Conservation (phyloP, 2,888 invertebrate genomes). For the Limenitis arthemis region DNA sequence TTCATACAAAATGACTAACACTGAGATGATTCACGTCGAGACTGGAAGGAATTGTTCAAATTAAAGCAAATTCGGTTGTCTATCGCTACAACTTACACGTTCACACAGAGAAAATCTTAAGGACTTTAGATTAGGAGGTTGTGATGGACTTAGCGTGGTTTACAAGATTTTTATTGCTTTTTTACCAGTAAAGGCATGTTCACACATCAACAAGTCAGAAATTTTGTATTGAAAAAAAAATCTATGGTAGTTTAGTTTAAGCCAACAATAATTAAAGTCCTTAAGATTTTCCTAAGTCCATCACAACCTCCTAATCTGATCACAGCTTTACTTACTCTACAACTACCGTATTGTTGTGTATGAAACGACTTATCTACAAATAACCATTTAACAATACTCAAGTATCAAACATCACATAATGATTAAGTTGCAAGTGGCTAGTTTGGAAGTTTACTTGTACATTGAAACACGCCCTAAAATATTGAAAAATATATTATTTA, state of each 20-base stretch:
- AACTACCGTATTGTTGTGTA: slow-evolving; percentile 28
- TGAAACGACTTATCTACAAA: slow-evolving; percentile 3
- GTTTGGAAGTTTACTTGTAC: no score
- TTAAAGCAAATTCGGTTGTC: slow-evolving; percentile 50
- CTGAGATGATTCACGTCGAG: slow-evolving; percentile 15
- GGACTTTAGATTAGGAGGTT: no score
- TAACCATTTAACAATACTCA: not conserved
- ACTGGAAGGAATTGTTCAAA: slow-evolving; percentile 39
- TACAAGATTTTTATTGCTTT: slow-evolving; percentile 48
- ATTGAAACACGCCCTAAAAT: no score
- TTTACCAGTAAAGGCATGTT: slow-evolving; percentile 10
- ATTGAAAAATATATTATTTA: no score
- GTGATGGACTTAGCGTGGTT: slow-evolving; percentile 42
- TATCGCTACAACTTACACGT: slow-evolving; percentile 36
- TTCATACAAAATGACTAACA: slow-evolving; percentile 7
- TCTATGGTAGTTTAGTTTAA: no score
- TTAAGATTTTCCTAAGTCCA: no score
- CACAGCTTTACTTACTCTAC: slow-evolving; percentile 60
- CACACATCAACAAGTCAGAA: no score
- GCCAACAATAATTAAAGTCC: no score
- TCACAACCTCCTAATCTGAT: slow-evolving; percentile 68
- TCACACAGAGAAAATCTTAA: slow-evolving; percentile 25
- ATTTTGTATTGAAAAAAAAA: no score
- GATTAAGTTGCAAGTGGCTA: no score
- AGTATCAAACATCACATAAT: no score